Evolutionary conservation across 92 coral and sea anemone genomes (phyloP), one percentile per base, ranked within the genome.

Genomic region (Isaurus tuberculatus): DNA sequence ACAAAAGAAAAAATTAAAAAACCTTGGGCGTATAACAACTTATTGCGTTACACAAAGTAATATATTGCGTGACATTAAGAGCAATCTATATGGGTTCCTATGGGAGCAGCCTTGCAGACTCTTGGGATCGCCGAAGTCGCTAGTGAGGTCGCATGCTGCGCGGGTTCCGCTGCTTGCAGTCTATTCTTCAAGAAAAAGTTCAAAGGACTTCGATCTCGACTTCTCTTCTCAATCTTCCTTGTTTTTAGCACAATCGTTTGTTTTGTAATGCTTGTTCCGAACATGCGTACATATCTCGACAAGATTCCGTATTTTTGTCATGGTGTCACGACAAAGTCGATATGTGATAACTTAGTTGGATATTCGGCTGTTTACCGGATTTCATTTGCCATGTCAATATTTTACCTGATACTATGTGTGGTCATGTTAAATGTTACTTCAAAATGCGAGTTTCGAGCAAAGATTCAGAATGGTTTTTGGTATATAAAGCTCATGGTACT

Each of bases 61-160:
- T 44, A 79, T 33, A 58, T 70, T 73, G 70, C 65, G 83, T 70
- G 64, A 49, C 70, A 82, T 32, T 46, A 42, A 72, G 74, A 74
- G 73, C 73, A 67, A 81, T 89, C 98, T 94, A 89, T 94, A 95
- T 97, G 99, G 99, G 99, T 97, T 91, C 89, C 88, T 97, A 97
- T 97, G 99, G 99, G 99, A 94, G 98, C 98, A 81, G 98, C 98
- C 91, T 89, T 94, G 67, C 98, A 95, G 94, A 90, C 97, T 92
- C 94, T 97, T 86, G 99, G 99, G 77, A 84, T 97, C 87, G 95
- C 99, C 88, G 99, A 97, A 88, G 98, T 97, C 70, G 93, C 94
- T 88, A 93, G 98, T 90, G 99, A 95, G 85, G 90, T 97, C 83
- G 95, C 94, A 64, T 97, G 99, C 82, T 97, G 99, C 87, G 95